Base-by-base conservation (phyloP, 2,797 vertebrate genomes). In the Catostomus latipinnis region DNA sequence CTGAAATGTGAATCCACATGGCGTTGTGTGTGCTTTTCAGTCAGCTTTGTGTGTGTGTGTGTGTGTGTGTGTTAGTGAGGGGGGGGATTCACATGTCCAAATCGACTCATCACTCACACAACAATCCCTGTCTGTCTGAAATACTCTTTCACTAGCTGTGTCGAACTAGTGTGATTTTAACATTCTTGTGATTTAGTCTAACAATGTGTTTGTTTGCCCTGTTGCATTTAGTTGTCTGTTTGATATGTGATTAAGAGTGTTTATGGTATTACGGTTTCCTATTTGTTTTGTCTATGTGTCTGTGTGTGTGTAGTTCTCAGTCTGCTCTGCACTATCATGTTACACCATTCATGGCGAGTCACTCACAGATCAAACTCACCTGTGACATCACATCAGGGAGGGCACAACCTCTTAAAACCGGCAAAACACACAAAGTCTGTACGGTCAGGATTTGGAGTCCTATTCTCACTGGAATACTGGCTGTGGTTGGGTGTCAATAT, bases 1-100 rank as follows among this genome's bases (percentile, higher is more conserved):
- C 84, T 88, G 88, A 92, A 88, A 92, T 88, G 56, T 78, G 85
- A 90, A 82, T 81, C 75, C 6, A 81, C 50, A 34, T 65, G 57
- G 78, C 2, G 75, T 8, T 18, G 78, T 71, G 16, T 70, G n/a
- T 74, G 46, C 71, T 49, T 58, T 54, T 14, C 0, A 57, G 34
- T 34, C 34, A 34, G 34, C 34, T 34, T 3, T 56, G 43, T 71
- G 6, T 62, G 54, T 78, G 13, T 71, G 8, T 73, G 54, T 48
- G 34, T 34, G 4, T 3, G 34, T 0, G 34, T 34, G 34, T 22
- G 22, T 22, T 22, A 22, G 34, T 3, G 34, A 4, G 34, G 34
- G 34, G 34, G 3, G 34, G 34, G 34, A 2, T 34, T 34, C 34
- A 34, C 34, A 34, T 34, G 34, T 34, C 34, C 34, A 34, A 0